phyloP scores from a whole-genome alignment of 2,113 vertebrate genomes.

The Bettongia penicillata region DNA sequence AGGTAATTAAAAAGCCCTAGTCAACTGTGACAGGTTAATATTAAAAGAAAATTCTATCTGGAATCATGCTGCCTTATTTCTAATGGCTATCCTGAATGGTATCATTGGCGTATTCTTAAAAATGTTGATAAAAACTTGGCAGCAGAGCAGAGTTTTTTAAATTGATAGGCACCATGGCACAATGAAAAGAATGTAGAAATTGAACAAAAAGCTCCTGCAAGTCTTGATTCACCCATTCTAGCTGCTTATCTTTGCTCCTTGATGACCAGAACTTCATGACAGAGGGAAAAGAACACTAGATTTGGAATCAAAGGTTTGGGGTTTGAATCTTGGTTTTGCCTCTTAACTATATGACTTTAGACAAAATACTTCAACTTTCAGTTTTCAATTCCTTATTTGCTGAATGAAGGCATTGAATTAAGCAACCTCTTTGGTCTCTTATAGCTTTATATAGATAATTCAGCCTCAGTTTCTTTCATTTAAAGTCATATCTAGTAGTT shows the following conservation, averaged over 20 bases:
- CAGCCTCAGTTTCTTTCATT: not conserved
- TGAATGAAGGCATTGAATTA: not conserved
- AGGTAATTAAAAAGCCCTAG: conserved; percentile 13
- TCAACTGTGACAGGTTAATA: not conserved
- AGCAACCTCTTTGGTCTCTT: not conserved
- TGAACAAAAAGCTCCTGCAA: not conserved
- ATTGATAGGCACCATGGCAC: not conserved
- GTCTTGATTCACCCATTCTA: not conserved
- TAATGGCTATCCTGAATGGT: not conserved
- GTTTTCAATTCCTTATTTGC: not conserved
- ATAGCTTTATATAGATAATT: not conserved
- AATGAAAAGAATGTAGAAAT: not conserved
- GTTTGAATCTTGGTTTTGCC: not conserved
- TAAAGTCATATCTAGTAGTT: not conserved
- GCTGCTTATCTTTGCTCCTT: not conserved
- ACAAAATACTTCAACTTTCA: not conserved
- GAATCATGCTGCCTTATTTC: not conserved
- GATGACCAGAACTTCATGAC: not conserved
- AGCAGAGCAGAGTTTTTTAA: not conserved
- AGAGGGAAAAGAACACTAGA: not conserved
- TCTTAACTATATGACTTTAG: not conserved
- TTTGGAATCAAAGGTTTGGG: not conserved
- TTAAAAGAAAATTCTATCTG: conserved; percentile 21
- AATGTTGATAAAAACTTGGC: not conserved
- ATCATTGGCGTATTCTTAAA: not conserved